Percentiles rank a stretch among this genome's conserved stretches.
phyloP scores from a whole-genome alignment of 2,113 vertebrate species.

The Eulacestoma nigropectus region DNA sequence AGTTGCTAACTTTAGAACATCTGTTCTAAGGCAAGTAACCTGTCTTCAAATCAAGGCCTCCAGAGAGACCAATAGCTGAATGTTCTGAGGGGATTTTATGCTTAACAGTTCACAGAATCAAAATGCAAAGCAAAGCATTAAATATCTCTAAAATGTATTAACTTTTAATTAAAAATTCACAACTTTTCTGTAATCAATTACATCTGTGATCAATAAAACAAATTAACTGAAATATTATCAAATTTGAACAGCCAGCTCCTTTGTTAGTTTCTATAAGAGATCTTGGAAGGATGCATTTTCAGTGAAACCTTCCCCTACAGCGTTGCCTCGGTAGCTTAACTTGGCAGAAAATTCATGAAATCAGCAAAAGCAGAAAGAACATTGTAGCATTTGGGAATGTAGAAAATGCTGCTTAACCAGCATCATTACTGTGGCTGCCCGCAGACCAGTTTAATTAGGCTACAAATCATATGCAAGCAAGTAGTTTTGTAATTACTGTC shows the following conservation, averaged over 20 bases:
- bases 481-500: constrained; percentile 67
- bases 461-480: constrained; percentile 68
- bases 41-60: not conserved
- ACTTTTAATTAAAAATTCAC: not conserved
- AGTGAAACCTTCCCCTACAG: not conserved
- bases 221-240: not conserved
- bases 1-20: not conserved
- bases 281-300: not conserved
- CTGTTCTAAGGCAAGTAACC: not conserved
- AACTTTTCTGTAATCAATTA: not conserved
- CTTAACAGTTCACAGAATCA: not conserved
- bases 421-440: constrained; percentile 38
- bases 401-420: constrained; percentile 65
- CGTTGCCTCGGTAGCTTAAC: constrained; percentile 1
- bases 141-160: not conserved
- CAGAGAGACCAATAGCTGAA: not conserved
- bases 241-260: not conserved
- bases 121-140: not conserved
- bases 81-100: not conserved
- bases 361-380: constrained; percentile 67
- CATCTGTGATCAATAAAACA: not conserved
- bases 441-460: constrained; percentile 69
- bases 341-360: constrained; percentile 63
- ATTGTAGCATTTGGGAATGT: constrained; percentile 47
- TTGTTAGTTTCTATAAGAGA: not conserved